Evolutionary conservation across 53 echinoderm and acorn worm species (phyloP), one percentile per base, ranked within the genome.

Genomic region (Zoroaster sp.): DNA sequence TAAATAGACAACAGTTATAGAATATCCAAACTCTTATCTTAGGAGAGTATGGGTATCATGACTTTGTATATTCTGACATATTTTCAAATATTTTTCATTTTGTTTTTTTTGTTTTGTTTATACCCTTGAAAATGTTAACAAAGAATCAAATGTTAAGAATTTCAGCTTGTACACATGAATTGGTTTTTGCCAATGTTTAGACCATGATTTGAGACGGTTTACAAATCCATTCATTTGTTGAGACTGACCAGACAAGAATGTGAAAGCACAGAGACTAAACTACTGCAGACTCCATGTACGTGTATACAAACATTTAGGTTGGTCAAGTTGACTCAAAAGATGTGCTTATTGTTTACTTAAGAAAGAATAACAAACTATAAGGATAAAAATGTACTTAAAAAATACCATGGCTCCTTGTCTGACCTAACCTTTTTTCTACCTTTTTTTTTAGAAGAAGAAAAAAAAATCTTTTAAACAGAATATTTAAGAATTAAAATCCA

Each of bases 141-240:
- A 55, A 55, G 20, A 55, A 55, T n/a, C 20, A 55, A 55, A 21
- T 5, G 23, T 55, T 5, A 23, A 55, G 23, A 25, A 55, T 21
- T 55, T 20, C 25, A 14, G 0, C 1, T 1, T 55, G 7, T 25
- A n/a, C 55, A 9, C 20, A 4, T 55, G 23, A 55, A 20, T 37
- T 37, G 15, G 21, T 21, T 20, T 55, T 37, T 79, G 47, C 33
- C 13, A 35, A 35, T 79, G 79, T 79, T 40, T 79, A 79, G 79
- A 55, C 55, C 40, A 25, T 4, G 33, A 34, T 66, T 82, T 14
- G 11, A 82, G 82, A 82, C 82, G 43, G 82, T 82, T 82, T 67
- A 82, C 68, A 68, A 82, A 82, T 82, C 43, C 40, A 1, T 33
- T 32, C 32, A n/a, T 2, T 42, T 66, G 82, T 82, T 82, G 82